A percentile compares a stretch with the other conserved stretches of the same genome.
Conservation (phyloP, 2,888 invertebrate genomes). For the Oligia fasciuncula region DNA sequence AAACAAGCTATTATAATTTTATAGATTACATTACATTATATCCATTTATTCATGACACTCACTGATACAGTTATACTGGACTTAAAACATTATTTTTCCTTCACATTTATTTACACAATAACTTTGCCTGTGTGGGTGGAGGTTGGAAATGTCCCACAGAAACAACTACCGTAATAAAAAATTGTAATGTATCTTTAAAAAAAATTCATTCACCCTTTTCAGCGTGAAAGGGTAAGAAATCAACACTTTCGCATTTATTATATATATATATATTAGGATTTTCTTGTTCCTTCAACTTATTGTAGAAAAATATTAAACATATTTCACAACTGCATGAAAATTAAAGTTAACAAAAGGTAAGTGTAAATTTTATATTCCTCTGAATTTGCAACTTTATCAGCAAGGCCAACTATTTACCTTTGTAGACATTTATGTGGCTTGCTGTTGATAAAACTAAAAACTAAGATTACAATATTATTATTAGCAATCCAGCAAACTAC, state of each 20-base stretch:
- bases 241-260: background rate
- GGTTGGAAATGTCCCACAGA: background rate
- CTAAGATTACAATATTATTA: constrained; percentile 1
- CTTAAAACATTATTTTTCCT: too few relatives aligned
- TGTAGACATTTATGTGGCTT: background rate
- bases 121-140: background rate
- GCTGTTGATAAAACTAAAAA: constrained; percentile 24
- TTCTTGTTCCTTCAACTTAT: background rate
- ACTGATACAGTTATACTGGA: background rate
- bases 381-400: constrained; percentile 31
- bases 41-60: background rate
- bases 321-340: background rate
- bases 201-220: background rate
- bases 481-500: background rate
- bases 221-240: too few relatives aligned
- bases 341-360: background rate
- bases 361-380: background rate
- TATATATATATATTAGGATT: background rate
- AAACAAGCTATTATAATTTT: background rate
- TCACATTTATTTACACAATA: background rate
- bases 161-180: background rate
- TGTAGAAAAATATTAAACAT: background rate
- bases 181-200: background rate
- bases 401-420: constrained; percentile 23
- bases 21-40: background rate